Percentiles rank a stretch among this genome's conserved stretches.
phyloP scores from a whole-genome alignment of 2,888 invertebrate genomes.

The Muschampia plurimacula region DNA sequence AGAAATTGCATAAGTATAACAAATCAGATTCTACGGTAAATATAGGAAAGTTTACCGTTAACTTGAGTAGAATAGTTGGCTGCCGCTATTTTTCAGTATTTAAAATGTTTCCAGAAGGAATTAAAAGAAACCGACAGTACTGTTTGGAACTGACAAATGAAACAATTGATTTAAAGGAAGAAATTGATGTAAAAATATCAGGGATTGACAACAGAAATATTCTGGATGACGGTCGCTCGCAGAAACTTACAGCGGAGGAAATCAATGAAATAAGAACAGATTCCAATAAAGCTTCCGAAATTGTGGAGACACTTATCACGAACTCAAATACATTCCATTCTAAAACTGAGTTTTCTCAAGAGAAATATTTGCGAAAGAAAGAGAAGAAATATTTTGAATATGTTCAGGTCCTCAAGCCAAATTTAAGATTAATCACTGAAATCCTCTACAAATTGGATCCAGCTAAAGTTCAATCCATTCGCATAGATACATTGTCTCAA shows the following conservation, averaged over 20 bases:
- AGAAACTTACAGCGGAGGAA: slow-evolving; percentile 93
- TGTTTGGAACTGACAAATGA: slow-evolving; percentile 82
- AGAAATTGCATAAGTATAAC: slow-evolving; percentile 91
- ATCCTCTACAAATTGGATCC: slow-evolving; percentile 94
- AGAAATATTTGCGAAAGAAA: slow-evolving; percentile 98
- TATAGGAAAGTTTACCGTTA: slow-evolving; percentile 89
- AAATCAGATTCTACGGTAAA: slow-evolving; percentile 87
- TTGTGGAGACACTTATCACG: slow-evolving; percentile 94
- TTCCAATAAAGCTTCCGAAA: slow-evolving; percentile 91
- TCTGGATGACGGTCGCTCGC: slow-evolving; percentile 91
- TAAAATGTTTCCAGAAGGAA: slow-evolving; percentile 88
- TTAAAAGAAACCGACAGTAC: slow-evolving; percentile 84
- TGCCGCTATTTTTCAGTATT: slow-evolving; percentile 91
- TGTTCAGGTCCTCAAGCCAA: slow-evolving; percentile 92
- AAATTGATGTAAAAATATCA: slow-evolving; percentile 87
- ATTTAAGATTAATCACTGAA: slow-evolving; percentile 92
- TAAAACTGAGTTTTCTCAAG: slow-evolving; percentile 97
- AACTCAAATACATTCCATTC: slow-evolving; percentile 96
- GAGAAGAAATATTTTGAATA: slow-evolving; percentile 96
- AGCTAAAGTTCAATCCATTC: slow-evolving; percentile 90
- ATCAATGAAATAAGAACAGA: slow-evolving; percentile 92
- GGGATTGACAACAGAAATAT: slow-evolving; percentile 95
- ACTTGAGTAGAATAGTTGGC: slow-evolving; percentile 88
- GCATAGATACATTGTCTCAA: slow-evolving; percentile 96
- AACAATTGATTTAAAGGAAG: slow-evolving; percentile 80